Evolutionary conservation across 1,140 invertebrate genomes (phyloP).

Genomic region (Coboldia fuscipes): DNA sequence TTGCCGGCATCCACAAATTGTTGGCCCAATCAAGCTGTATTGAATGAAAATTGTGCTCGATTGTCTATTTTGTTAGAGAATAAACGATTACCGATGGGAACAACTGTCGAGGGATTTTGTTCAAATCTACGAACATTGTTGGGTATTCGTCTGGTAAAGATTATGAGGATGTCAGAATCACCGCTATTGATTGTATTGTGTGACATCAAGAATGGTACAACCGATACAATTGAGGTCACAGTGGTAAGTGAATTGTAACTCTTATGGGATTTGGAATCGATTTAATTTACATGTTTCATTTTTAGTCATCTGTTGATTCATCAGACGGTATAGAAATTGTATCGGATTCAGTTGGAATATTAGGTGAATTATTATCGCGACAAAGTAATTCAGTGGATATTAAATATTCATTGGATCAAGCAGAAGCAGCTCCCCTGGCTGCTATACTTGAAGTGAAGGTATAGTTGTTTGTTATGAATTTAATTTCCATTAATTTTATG

Average conservation of each 20-base stretch:
- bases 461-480: constrained; percentile 39
- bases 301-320: constrained; percentile 3
- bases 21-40: constrained; percentile 49
- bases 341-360: constrained; percentile 34
- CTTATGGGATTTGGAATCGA: neutral
- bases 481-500: neutral
- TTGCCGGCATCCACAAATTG: constrained; percentile 52
- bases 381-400: constrained; percentile 16
- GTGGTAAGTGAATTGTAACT: constrained; percentile 34
- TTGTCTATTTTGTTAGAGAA: constrained; percentile 47
- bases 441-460: constrained; percentile 63
- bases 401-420: constrained; percentile 22
- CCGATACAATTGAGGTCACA: constrained; percentile 72
- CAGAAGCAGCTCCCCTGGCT: constrained; percentile 36
- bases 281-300: neutral
- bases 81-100: constrained; percentile 37
- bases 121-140: constrained; percentile 39
- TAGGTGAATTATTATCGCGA: constrained; percentile 48
- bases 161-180: constrained; percentile 7
- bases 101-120: constrained; percentile 50
- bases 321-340: constrained; percentile 28
- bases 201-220: constrained; percentile 52
- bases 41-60: constrained; percentile 48
- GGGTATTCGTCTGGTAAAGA: constrained; percentile 29
- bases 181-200: constrained; percentile 52